Conservation (phyloP, 2,113 vertebrate species). For the Leucosticte australis region DNA sequence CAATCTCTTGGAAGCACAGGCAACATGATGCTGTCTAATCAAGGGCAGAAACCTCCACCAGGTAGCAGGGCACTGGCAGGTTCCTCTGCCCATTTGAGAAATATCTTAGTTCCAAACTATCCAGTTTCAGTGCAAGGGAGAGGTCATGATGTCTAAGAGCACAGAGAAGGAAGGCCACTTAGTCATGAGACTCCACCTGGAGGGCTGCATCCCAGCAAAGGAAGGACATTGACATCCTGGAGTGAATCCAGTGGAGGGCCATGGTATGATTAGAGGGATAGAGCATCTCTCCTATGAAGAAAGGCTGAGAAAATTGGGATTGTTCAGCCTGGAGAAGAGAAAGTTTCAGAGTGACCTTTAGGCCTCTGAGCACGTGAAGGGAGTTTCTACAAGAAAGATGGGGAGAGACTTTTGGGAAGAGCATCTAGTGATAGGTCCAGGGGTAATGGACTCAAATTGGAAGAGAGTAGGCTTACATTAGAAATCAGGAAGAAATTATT, state of each 20-base stretch:
- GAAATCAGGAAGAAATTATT: not conserved
- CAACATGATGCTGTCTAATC: accelerated
- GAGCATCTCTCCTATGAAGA: not conserved
- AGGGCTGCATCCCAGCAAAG: not conserved
- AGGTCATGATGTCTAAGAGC: too few species aligned
- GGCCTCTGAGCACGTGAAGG: accelerated
- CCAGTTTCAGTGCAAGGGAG: not conserved
- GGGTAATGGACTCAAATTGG: not conserved
- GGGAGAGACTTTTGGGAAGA: not conserved
- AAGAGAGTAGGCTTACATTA: not conserved
- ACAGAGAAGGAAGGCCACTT: not conserved
- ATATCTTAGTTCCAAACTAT: not conserved
- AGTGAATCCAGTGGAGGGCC: not conserved
- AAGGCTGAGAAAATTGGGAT: not conserved
- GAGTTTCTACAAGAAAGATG: not conserved
- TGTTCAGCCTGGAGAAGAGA: not conserved
- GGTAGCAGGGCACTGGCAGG: not conserved
- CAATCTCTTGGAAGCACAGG: not conserved
- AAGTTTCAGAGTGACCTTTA: not conserved
- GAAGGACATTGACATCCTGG: not conserved
- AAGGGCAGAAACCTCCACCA: not conserved
- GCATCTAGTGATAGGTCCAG: not conserved
- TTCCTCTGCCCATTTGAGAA: not conserved
- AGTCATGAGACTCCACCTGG: not conserved
- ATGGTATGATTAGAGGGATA: not conserved